A percentile compares a stretch with the other conserved stretches of the same genome.
phyloP scores from a whole-genome alignment of 2,797 vertebrate species.

The Gorsachius magnificus region DNA sequence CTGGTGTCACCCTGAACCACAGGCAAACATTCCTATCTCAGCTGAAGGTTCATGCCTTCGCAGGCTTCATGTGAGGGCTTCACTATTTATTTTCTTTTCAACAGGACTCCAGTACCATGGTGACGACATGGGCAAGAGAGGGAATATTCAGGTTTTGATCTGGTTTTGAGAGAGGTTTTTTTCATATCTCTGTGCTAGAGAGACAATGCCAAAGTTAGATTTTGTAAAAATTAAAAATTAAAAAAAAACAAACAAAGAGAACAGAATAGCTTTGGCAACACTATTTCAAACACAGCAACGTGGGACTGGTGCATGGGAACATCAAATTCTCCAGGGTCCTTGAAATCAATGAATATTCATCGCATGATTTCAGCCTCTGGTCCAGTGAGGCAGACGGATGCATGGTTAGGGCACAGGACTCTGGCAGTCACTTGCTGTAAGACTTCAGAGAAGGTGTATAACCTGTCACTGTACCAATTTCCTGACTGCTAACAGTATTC shows the following conservation, averaged over 20 bases:
- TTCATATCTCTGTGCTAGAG: not conserved
- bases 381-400: not conserved
- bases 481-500: not conserved
- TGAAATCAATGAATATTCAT: not conserved
- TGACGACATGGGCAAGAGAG: not conserved
- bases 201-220: not conserved
- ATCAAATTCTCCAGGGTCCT: not conserved
- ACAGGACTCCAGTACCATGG: not conserved
- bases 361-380: not conserved
- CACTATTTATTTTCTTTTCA: slow-evolving; percentile 3
- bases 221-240: not conserved
- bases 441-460: not conserved
- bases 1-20: not conserved
- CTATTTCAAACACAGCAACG: not conserved
- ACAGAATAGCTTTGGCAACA: not conserved
- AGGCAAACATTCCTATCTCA: not conserved
- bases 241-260: not conserved
- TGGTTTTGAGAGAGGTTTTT: not conserved
- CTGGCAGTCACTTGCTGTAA: not conserved
- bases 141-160: not conserved
- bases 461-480: not conserved
- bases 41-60: not conserved
- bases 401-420: not conserved
- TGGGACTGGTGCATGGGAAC: not conserved
- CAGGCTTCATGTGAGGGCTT: not conserved